Evolutionary conservation across 2,797 vertebrate species (phyloP), one percentile per base, ranked within the genome.

Genomic region (Cyclopterus lumpus): DNA sequence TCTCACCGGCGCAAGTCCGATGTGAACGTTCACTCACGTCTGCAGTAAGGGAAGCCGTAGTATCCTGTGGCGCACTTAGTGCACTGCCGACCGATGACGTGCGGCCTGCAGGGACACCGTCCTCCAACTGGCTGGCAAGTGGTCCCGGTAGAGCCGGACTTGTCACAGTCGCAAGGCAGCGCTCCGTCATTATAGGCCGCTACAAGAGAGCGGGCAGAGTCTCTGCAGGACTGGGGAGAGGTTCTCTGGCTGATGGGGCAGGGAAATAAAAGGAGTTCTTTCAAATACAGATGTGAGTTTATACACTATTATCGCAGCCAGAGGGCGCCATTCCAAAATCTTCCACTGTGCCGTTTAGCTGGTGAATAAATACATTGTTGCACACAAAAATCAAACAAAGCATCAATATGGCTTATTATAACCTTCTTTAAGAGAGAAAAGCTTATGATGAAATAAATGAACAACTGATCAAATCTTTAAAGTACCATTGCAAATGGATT

Each of bases 11-110:
- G 38, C 11, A 64, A 38, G 16, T 24, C 22, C 48, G 55, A 58
- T 49, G 22, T 22, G 46, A 63, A 20, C n/a, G 5, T 67, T 63
- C 38, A 94, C 97, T 96, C 84, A 99, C 98, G 67, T 85, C 86
- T 96, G 93, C 98, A 99, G 87, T 92, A 93, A 0, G 98, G 98
- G 88, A 99, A 99, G 82, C 97, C 96, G 0, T 96, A 98, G 92
- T 95, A 96, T 79, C 97, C 97, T 0, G 93, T 96, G 6, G 87
- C 94, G 81, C 98, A 99, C n/a, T 91, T 95, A 46, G 91, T 96
- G 81, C 98, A 99, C 73, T 66, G 95, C 16, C 94, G 95, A 5
- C 98, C 97, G 0, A 98, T 95, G 73, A 98, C 54, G 0, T 96
- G 90, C 11, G 89, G 92, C 66, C 85, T 93, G 93, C 98, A 99